Evolutionary conservation across 1,140 invertebrate genomes (phyloP), one percentile per base, ranked within the genome.

Genomic region (Melanaphis sacchari): DNA sequence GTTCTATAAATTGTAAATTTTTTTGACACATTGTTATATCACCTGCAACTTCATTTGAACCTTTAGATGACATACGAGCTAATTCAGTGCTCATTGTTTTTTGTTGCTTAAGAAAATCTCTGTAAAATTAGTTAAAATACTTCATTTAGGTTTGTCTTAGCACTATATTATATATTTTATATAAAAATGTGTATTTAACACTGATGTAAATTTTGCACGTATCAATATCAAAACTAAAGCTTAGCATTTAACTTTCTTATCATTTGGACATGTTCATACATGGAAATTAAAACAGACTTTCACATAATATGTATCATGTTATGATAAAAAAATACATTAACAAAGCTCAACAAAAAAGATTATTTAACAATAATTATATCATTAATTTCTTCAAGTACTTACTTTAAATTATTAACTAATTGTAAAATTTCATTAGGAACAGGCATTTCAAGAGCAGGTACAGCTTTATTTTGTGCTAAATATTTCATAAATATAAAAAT

Each of bases 41-140:
- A 94, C 97, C 96, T 85, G 95, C 95, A 2, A 96, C 95, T 94
- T 97, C 97, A 94, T 96, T 96, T 93, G 97, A 95, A 4, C 97
- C 96, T 94, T 97, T 97, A n/a, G 96, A 96, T 3, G 97, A 97
- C 81, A 96, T 96, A 87, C 98, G 95, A 93, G 98, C 97, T 89
- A 98, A 97, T 94, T 98, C 97, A 2, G 98, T 98, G 94, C 97
- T 97, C 24, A 97, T 95, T 0, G 96, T 95, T 95, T 98, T 98
- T 95, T 98, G 97, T 93, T 97, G 96, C 95, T 98, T 98, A 0
- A 98, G 97, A 95, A 97, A 97, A 93, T 97, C 96, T 94, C 98
- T 98, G 94, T 96, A 96, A 43, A n/a, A 54, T 84, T 9, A 18
- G 22, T 76, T 81, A 31, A n/a, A 76, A n/a, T 43, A 91, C 5